Conservation (phyloP, 2,797 vertebrate species). For the Limnodromus scolopaceus region DNA sequence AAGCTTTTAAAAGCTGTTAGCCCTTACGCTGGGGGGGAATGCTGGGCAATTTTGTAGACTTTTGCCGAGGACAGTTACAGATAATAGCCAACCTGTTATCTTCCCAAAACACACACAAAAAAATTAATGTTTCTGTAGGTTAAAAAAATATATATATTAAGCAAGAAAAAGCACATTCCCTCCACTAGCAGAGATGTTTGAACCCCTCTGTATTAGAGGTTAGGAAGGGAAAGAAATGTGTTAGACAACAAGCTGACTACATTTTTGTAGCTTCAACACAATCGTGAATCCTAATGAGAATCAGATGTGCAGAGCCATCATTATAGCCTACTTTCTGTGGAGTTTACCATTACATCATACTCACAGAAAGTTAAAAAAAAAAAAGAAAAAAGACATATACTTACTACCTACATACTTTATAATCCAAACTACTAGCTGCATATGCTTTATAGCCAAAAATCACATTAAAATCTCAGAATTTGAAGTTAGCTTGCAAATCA, state of each 20-base stretch:
- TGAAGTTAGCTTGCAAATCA: background rate
- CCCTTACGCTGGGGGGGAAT: background rate
- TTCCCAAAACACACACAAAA: background rate
- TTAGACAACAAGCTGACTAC: background rate
- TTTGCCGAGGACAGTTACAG: background rate
- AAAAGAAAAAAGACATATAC: background rate
- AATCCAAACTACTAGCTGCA: background rate
- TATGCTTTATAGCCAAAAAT: background rate
- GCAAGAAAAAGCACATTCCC: background rate
- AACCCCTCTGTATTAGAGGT: background rate
- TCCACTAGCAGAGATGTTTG: background rate
- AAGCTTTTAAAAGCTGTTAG: background rate
- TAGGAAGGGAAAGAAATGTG: background rate
- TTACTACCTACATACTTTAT: background rate
- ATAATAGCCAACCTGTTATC: background rate
- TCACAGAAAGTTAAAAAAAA: background rate
- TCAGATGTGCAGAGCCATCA: conserved; percentile 55
- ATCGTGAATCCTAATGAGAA: conserved; percentile 7
- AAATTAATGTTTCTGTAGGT: accelerated
- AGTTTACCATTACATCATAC: conserved; percentile 18
- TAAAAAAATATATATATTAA: background rate
- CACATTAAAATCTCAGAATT: background rate
- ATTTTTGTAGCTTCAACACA: conserved; percentile 47
- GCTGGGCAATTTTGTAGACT: background rate
- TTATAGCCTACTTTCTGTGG: conserved; percentile 6